A percentile compares a stretch with the other conserved stretches of the same genome.
Evolutionary conservation across 2,797 vertebrate species (phyloP).

Genomic region (Neoniphon sammara): DNA sequence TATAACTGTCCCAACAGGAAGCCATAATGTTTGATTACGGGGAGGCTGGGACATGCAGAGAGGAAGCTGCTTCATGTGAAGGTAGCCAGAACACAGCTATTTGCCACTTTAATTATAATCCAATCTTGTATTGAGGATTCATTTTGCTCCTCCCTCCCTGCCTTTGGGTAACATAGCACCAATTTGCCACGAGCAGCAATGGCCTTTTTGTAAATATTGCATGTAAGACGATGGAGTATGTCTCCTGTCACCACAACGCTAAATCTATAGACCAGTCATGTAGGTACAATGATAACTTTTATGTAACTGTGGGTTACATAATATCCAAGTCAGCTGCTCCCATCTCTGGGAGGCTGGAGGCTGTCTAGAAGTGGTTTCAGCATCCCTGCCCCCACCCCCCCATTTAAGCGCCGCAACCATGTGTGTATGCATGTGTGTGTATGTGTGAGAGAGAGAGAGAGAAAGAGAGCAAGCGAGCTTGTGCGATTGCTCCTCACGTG

Average conservation of each 20-base stretch:
- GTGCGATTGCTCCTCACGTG: conserved; percentile 17
- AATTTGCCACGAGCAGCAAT: conserved; percentile 3
- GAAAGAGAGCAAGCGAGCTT: not conserved
- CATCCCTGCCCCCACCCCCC: conserved; percentile 58
- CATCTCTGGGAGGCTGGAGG: conserved; percentile 60
- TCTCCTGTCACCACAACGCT: conserved; percentile 28
- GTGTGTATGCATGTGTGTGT: conserved; percentile 22
- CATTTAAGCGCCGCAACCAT: conserved; percentile 31
- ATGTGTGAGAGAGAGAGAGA: not conserved
- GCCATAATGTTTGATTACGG: conserved; percentile 19
- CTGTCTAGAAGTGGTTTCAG: conserved; percentile 67
- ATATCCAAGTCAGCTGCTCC: conserved; percentile 64
- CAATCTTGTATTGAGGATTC: not conserved
- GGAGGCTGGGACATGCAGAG: not conserved
- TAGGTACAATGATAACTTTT: conserved; percentile 67
- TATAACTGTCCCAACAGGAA: conserved; percentile 25
- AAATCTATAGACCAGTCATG: conserved; percentile 40
- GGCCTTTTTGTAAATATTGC: conserved; percentile 32
- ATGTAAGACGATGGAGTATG: conserved; percentile 13
- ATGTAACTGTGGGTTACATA: conserved; percentile 76
- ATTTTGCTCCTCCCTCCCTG: not conserved
- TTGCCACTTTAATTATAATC: not conserved
- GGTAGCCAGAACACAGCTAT: not conserved
- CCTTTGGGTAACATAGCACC: not conserved
- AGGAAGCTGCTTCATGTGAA: conserved; percentile 10